A percentile compares a stretch with the other conserved stretches of the same genome.
Conservation (phyloP, 2,797 vertebrate genomes). For the Melopsittacus undulatus region DNA sequence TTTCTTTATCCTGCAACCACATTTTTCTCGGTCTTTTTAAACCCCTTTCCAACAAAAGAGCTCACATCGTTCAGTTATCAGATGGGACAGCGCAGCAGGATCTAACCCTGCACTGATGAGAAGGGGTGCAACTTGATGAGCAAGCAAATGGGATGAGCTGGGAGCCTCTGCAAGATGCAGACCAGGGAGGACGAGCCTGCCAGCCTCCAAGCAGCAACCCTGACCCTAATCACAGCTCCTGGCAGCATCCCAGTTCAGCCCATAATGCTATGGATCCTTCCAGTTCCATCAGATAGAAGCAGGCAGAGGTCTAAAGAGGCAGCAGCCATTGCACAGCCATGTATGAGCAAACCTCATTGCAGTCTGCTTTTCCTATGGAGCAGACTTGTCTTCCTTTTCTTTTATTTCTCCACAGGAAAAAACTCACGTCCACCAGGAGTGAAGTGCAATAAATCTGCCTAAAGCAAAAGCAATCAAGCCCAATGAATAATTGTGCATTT, state of each 20-base stretch:
- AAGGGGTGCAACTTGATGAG: accelerated
- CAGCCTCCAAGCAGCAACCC: neutral
- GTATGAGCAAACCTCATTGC: neutral
- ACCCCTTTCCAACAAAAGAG: neutral
- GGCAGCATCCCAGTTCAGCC: neutral
- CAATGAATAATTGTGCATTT: neutral
- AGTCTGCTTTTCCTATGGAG: neutral
- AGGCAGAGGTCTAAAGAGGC: neutral
- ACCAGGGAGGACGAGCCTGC: accelerated
- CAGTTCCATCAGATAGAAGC: neutral
- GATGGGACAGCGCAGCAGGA: neutral
- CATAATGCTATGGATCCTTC: accelerated
- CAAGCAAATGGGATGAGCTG: accelerated
- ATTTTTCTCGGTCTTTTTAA: neutral
- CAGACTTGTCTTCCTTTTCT: neutral
- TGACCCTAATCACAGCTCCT: neutral
- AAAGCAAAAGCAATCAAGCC: neutral
- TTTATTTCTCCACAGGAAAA: neutral
- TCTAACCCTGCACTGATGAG: accelerated
- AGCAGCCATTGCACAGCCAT: neutral
- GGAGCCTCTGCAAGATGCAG: neutral
- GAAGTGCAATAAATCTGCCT: neutral
- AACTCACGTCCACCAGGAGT: neutral
- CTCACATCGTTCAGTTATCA: neutral
- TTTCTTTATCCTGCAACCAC: neutral